Conservation (phyloP, 35 echinoderm and acorn worm species). For the Ptychodera flava region DNA sequence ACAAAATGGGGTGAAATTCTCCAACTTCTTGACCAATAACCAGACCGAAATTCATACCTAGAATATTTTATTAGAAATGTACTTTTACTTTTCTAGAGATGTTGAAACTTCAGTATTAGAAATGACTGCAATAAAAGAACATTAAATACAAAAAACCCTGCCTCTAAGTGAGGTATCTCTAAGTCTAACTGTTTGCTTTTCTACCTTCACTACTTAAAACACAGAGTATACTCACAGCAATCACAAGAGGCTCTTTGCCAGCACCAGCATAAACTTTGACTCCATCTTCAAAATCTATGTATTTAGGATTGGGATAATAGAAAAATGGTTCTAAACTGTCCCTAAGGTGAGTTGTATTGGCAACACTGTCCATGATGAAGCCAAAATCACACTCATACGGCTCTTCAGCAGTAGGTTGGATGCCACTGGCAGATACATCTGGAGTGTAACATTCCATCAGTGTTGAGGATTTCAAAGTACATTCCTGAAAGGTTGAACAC, state of each 20-base stretch:
- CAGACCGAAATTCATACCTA: too few species aligned
- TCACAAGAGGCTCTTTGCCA: background rate
- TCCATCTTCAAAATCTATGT: background rate
- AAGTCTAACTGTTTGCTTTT: background rate
- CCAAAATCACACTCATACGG: conserved; percentile 44
- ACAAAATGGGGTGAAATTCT: too few species aligned
- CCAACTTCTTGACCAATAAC: too few species aligned
- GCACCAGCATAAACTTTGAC: background rate
- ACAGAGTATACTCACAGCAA: background rate
- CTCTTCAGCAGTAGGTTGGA: conserved; percentile 21
- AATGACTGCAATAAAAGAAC: too few species aligned
- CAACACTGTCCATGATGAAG: conserved; percentile 60
- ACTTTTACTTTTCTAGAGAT: too few species aligned
- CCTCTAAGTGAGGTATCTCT: background rate
- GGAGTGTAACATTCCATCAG: conserved; percentile 49
- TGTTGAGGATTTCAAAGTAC: background rate
- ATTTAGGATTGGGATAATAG: background rate
- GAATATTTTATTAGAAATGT: background rate
- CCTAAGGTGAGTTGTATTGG: conserved; percentile 42
- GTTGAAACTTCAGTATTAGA: too few species aligned
- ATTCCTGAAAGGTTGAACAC: conserved; percentile 16
- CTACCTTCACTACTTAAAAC: background rate
- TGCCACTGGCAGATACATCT: conserved; percentile 26
- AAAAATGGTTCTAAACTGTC: background rate
- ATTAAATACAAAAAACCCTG: background rate